phyloP scores from a whole-genome alignment of 2,888 invertebrate genomes.

The Lingula anatina region DNA sequence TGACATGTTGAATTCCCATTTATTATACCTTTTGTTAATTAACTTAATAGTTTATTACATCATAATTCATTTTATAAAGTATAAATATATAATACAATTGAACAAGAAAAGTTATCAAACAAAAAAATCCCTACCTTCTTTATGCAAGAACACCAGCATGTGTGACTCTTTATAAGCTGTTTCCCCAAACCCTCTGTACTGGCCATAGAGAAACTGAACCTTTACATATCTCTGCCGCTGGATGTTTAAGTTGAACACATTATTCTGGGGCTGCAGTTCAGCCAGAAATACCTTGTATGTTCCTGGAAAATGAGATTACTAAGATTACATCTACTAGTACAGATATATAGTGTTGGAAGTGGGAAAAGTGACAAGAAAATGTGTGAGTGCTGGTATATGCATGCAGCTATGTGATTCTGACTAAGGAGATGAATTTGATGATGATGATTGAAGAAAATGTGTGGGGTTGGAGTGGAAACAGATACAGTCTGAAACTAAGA shows the following conservation, averaged over 20 bases:
- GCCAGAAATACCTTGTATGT: constrained; percentile 35
- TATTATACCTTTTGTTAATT: no score
- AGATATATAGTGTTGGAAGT: not conserved
- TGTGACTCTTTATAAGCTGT: constrained; percentile 25
- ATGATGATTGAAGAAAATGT: no score
- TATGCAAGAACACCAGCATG: constrained; percentile 41
- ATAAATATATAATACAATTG: no score
- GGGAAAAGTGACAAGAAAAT: not conserved
- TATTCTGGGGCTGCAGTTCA: constrained; percentile 28
- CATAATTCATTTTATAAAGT: no score
- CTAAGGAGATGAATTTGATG: no score
- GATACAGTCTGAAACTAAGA: no score
- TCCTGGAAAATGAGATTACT: constrained; percentile 16
- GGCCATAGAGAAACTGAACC: constrained; percentile 39
- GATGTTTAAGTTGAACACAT: constrained; percentile 42
- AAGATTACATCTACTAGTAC: not conserved
- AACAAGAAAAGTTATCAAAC: no score
- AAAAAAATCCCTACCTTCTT: constrained; percentile 41
- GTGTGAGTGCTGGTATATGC: no score
- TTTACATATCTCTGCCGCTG: constrained; percentile 34
- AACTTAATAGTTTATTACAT: no score
- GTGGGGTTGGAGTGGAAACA: no score
- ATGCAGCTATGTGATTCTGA: no score
- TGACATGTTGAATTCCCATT: constrained; percentile 36
- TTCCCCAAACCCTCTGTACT: constrained; percentile 13